Base-by-base conservation (phyloP, 2,113 vertebrate species). In the Cromileptes altivelis region DNA sequence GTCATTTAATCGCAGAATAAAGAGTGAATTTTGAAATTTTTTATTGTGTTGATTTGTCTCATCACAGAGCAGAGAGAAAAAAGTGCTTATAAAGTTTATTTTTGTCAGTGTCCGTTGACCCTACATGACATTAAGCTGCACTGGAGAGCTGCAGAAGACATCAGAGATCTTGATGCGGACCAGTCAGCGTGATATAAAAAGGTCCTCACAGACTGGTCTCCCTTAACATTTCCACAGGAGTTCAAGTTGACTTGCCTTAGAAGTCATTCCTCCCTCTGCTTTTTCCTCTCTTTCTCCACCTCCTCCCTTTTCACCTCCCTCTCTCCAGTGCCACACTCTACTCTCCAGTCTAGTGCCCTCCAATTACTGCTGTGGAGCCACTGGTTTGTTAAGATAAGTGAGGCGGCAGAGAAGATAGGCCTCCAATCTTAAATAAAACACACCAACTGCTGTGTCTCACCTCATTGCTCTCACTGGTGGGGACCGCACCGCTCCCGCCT, bases 361-460 rank as follows among this genome's bases (percentile, higher is more conserved):
- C 93, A 94, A 94, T 93, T 94, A 93, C 93, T 85, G 91, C 82
- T 82, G 86, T 91, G 90, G 85, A 92, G 82, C 84, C 85, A 89
- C 87, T 91, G 90, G 94, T 94, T 94, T 92, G 92, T 92, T 92
- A 92, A 93, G 94, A 94, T 94, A 94, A 94, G 93, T 92, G 89
- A 87, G 87, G 89, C 79, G 19, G 89, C 75, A 47, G 56, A 63
- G 70, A 81, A 91, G 92, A 94, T 93, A 94, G 92, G 83, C 80
- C 84, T 88, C 91, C 90, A 90, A 91, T 94, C 90, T 93, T 86
- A 88, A 92, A 94, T 92, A 92, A 93, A 92, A 93, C 92, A 92
- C 90, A 92, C 91, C 86, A 61, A 91, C 85, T 78, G 89, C 91
- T 89, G 91, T 78, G 88, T 89, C 77, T 86, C 91, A 89, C 85